Evolutionary conservation across 2,888 invertebrate species (phyloP).

Genomic region (Heliothis peltigera): DNA sequence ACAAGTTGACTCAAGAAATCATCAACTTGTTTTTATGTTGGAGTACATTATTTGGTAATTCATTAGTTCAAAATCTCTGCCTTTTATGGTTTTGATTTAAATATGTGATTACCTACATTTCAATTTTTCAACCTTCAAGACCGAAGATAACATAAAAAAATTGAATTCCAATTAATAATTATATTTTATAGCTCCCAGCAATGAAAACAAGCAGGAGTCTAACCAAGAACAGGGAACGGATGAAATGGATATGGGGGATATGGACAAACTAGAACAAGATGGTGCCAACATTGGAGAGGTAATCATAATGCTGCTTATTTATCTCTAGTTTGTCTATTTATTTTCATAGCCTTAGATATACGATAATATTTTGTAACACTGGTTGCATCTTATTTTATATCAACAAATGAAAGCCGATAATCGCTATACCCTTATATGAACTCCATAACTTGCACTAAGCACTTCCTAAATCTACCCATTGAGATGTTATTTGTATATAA

Average conservation of each 20-base stretch:
- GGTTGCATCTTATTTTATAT: too few species aligned
- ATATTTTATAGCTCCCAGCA: slow-evolving; percentile 61
- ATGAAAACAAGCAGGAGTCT: slow-evolving; percentile 78
- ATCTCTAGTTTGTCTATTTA: background rate
- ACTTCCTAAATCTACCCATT: too few species aligned
- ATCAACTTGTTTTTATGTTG: slow-evolving; percentile 83
- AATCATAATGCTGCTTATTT: slow-evolving; percentile 14
- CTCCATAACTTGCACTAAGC: too few species aligned
- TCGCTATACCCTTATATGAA: too few species aligned
- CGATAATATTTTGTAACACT: too few species aligned
- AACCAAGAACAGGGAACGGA: slow-evolving; percentile 80
- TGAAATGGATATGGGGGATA: slow-evolving; percentile 88
- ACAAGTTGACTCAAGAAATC: slow-evolving; percentile 80
- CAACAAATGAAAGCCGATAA: too few species aligned
- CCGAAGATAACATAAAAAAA: background rate
- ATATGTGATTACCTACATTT: slow-evolving; percentile 58
- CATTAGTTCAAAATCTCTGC: slow-evolving; percentile 31
- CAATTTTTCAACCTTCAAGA: background rate
- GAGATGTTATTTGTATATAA: background rate
- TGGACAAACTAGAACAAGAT: slow-evolving; percentile 88
- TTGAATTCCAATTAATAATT: slow-evolving; percentile 24
- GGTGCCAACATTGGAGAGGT: slow-evolving; percentile 88
- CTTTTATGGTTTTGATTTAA: slow-evolving; percentile 54
- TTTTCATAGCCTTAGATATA: too few species aligned
- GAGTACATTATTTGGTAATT: slow-evolving; percentile 76